phyloP scores from a whole-genome alignment of 2,113 vertebrate species.

The Neodon shergylaensis region DNA sequence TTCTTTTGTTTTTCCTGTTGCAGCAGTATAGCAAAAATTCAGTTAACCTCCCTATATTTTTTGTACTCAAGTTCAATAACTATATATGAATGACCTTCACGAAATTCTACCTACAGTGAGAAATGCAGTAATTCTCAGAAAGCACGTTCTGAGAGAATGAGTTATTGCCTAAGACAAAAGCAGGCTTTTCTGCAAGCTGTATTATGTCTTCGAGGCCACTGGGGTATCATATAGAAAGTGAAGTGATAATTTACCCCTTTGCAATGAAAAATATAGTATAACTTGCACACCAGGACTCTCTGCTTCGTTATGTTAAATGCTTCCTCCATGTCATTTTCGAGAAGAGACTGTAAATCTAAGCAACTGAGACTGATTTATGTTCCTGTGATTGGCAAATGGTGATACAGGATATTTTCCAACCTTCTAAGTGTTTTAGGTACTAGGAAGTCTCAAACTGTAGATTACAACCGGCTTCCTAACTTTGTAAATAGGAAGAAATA shows the following conservation, averaged over 20 bases:
- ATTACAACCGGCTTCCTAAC: slow-evolving; percentile 26
- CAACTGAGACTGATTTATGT: slow-evolving; percentile 68
- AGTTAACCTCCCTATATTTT: neutral
- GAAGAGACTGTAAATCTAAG: slow-evolving; percentile 63
- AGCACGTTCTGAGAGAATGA: slow-evolving; percentile 33
- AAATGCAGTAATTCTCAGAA: slow-evolving; percentile 65
- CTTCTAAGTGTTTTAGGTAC: slow-evolving; percentile 21
- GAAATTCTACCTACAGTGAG: slow-evolving; percentile 50
- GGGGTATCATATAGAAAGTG: slow-evolving; percentile 59
- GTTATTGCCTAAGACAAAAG: slow-evolving; percentile 67
- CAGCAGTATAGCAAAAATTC: neutral
- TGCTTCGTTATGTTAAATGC: slow-evolving; percentile 72
- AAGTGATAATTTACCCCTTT: slow-evolving; percentile 69
- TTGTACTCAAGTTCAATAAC: neutral
- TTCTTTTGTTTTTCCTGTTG: neutral
- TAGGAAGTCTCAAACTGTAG: slow-evolving; percentile 31
- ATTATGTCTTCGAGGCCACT: slow-evolving; percentile 67
- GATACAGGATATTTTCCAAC: slow-evolving; percentile 28
- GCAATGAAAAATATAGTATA: slow-evolving; percentile 66
- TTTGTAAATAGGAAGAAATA: neutral
- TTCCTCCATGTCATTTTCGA: slow-evolving; percentile 67
- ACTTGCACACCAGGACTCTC: slow-evolving; percentile 59
- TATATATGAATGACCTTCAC: slow-evolving; percentile 65
- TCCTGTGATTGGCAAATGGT: slow-evolving; percentile 15
- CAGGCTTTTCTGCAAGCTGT: slow-evolving; percentile 56